These are phyloP conservation scores for Hipposideros armiger DNA, from an alignment of 2,113 vertebrate genomes.

Conservation along the genomic window DNA sequence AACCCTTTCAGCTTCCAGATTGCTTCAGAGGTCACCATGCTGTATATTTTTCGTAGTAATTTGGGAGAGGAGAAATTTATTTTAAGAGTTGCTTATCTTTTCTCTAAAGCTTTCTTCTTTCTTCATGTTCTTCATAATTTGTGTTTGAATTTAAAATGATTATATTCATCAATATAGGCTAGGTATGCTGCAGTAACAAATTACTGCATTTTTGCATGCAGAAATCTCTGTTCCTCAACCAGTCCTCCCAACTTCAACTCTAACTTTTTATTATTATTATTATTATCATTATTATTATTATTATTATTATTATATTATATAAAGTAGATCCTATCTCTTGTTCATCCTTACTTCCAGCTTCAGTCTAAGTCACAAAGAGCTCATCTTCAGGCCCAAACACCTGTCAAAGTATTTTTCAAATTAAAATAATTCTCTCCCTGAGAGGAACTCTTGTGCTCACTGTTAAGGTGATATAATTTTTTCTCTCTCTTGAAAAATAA, in stretches of 20 bases:
- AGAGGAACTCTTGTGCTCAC: neutral
- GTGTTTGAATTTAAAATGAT: neutral
- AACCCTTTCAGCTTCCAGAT: neutral
- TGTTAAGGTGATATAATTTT: neutral
- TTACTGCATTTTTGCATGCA: neutral
- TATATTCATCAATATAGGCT: neutral
- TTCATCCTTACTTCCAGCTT: neutral
- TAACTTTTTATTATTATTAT: neutral
- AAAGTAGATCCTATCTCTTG: neutral
- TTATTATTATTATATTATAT: neutral
- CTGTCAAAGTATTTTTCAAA: neutral
- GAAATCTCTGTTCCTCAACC: neutral
- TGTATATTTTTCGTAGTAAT: neutral
- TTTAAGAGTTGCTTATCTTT: neutral
- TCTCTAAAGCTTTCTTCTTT: neutral
- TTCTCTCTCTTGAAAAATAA: neutral
- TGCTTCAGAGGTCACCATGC: neutral
- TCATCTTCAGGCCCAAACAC: slow-evolving; percentile 24
- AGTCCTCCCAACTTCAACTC: neutral
- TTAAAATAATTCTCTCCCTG: neutral
- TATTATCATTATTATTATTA: too few species aligned
- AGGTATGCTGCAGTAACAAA: neutral
- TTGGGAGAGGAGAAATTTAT: neutral
- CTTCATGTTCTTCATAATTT: neutral
- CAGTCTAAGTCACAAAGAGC: neutral